These are phyloP conservation scores for Platycnemis pennipes DNA, from an alignment of 2,888 invertebrate genomes.

Conservation along the genomic window DNA sequence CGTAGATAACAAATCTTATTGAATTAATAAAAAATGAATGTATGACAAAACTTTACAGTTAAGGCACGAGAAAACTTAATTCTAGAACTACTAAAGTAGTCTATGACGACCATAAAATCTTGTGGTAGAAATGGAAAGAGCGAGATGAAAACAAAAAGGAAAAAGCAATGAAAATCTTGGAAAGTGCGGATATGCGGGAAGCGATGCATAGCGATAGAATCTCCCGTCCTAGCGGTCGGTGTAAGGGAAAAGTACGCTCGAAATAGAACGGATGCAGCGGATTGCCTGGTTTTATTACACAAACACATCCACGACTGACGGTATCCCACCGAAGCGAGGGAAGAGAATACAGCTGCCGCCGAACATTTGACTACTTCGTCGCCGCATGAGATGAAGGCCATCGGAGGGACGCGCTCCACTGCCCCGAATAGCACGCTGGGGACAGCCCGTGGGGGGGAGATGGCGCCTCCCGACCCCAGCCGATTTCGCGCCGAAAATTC, in stretches of 20 bases:
- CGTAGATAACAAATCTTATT: too few species aligned
- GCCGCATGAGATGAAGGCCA: not conserved
- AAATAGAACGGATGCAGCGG: not conserved
- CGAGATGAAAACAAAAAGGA: not conserved
- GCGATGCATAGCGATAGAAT: not conserved
- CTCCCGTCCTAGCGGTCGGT: not conserved
- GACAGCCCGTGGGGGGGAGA: not conserved
- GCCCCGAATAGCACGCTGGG: not conserved
- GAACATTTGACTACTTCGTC: not conserved
- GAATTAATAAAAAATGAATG: too few species aligned
- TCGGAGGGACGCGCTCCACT: not conserved
- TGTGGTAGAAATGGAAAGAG: too few species aligned
- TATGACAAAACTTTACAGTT: too few species aligned
- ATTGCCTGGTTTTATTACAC: conserved; percentile 1
- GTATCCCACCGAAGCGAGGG: not conserved
- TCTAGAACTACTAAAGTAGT: too few species aligned
- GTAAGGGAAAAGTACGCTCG: not conserved
- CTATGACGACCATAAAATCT: too few species aligned
- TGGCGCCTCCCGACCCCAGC: too few species aligned
- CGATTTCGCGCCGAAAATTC: too few species aligned
- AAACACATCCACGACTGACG: not conserved
- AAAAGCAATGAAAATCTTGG: not conserved
- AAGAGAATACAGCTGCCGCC: conserved; percentile 5
- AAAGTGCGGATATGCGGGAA: not conserved
- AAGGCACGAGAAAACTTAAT: too few species aligned